Evolutionary conservation across 2,888 invertebrate species (phyloP), one percentile per base, ranked within the genome.

Genomic region (Metellina segmentata): DNA sequence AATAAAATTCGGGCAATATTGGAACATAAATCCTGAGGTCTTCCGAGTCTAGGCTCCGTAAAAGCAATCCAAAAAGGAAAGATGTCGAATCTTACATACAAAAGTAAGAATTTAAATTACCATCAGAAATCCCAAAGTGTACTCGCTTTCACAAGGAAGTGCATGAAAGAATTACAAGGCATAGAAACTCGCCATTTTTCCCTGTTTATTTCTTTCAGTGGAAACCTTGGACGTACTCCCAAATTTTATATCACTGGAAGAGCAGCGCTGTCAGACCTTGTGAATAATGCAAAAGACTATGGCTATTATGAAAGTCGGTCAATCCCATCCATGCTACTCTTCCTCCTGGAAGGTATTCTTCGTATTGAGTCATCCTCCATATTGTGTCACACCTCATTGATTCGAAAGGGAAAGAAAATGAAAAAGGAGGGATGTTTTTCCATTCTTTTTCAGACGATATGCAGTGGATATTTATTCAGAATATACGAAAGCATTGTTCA

Each of bases 241-340:
- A 81, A 88, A 74, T 52, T 75, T 88, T 81, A 78, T 74, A 81
- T 72, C 53, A 88, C 71, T 75, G 34, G 53, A 72, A 11, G 7
- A 20, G 20, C 69, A 52, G 7, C 52, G 53, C 51, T n/a, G 48
- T 19, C 34, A 34, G 34, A 48, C 88, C 81, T 88, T 75, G 79
- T 88, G 88, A 88, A 88, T 88, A 88, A 88, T 88, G 88, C 88
- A 88, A 88, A 85, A 88, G 75, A 75, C 88, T 78, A 51, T 70
- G 71, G 71, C 87, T 81, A 81, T 88, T 88, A 81, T 74, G 72
- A 88, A 88, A 81, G 48, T 69, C 88, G 75, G 81, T 74, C 81
- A 88, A 81, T 81, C 81, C 70, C 34, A 81, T 53, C 81, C 81
- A 11, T 81, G 81, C 81, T 74, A 48, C 69, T 20, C 79, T 51